Evolutionary conservation across 2,797 vertebrate genomes (phyloP).

Genomic region (Sebastes itinus): DNA sequence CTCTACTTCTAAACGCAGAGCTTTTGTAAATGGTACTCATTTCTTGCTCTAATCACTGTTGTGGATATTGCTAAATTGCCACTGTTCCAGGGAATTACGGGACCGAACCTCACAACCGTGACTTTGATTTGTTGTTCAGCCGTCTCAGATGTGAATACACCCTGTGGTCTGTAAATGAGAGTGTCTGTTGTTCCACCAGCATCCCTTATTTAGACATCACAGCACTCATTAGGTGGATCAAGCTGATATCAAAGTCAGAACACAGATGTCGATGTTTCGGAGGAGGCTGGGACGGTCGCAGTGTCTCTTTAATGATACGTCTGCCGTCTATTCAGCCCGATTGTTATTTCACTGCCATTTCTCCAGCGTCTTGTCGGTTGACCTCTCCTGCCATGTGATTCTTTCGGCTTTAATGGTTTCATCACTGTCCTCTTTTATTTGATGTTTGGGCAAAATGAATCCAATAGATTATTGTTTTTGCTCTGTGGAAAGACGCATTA

Average conservation of each 20-base stretch:
- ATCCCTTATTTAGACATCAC: constrained; percentile 69
- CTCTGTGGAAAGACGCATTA: not conserved
- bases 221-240: constrained; percentile 68
- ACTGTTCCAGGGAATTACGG: constrained; percentile 57
- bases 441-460: constrained; percentile 28
- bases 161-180: constrained; percentile 70
- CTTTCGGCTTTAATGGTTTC: constrained; percentile 45
- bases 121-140: constrained; percentile 73
- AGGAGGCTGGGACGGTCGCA: constrained; percentile 17
- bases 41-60: constrained; percentile 73
- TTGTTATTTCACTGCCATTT: constrained; percentile 54
- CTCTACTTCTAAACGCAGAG: constrained; percentile 36
- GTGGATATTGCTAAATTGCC: constrained; percentile 59
- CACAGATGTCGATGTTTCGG: constrained; percentile 37
- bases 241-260: constrained; percentile 63
- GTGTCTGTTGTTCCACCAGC: constrained; percentile 60
- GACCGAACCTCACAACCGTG: constrained; percentile 35
- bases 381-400: constrained; percentile 43
- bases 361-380: constrained; percentile 29
- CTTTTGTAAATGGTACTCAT: constrained; percentile 52
- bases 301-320: constrained; percentile 47
- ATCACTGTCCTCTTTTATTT: constrained; percentile 29
- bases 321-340: constrained; percentile 24
- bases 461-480: not conserved
- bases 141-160: constrained; percentile 66